Evolutionary conservation across 2,888 invertebrate species (phyloP).

Genomic region (Pteria penguin): DNA sequence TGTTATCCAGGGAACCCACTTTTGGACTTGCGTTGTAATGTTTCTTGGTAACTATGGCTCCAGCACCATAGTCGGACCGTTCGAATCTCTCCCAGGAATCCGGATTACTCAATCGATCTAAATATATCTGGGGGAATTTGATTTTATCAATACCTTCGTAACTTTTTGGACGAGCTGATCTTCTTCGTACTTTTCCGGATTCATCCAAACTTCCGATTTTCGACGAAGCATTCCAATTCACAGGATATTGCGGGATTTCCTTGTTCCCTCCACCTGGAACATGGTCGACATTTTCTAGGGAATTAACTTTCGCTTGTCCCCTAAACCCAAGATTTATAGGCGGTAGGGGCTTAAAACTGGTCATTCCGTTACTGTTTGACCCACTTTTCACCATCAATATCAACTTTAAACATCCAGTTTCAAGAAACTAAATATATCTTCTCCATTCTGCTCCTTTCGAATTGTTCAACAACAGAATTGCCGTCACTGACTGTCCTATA

Average conservation of each 20-base stretch:
- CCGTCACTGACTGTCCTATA: no score
- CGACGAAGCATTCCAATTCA: constrained; percentile 52
- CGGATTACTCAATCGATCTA: constrained; percentile 14
- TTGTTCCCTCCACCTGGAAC: constrained; percentile 64
- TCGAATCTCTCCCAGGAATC: constrained; percentile 36
- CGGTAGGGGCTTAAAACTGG: constrained; percentile 48
- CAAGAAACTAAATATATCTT: no score
- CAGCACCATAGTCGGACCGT: constrained; percentile 19
- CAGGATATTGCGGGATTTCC: constrained; percentile 52
- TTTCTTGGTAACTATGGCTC: constrained; percentile 37
- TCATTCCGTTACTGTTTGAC: constrained; percentile 44
- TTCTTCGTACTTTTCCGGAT: background rate
- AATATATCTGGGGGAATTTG: constrained; percentile 20
- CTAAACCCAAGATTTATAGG: constrained; percentile 61
- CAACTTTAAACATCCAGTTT: no score
- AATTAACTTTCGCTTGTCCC: constrained; percentile 61
- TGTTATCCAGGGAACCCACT: constrained; percentile 63
- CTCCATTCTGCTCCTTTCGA: no score
- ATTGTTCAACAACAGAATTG: no score
- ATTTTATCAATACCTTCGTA: constrained; percentile 33
- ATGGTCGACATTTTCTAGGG: constrained; percentile 64
- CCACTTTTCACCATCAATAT: no score
- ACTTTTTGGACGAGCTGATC: constrained; percentile 37
- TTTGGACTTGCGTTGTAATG: constrained; percentile 37
- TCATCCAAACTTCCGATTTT: constrained; percentile 66